phyloP scores from a whole-genome alignment of 2,888 invertebrate species.

The Mythimna loreyi region DNA sequence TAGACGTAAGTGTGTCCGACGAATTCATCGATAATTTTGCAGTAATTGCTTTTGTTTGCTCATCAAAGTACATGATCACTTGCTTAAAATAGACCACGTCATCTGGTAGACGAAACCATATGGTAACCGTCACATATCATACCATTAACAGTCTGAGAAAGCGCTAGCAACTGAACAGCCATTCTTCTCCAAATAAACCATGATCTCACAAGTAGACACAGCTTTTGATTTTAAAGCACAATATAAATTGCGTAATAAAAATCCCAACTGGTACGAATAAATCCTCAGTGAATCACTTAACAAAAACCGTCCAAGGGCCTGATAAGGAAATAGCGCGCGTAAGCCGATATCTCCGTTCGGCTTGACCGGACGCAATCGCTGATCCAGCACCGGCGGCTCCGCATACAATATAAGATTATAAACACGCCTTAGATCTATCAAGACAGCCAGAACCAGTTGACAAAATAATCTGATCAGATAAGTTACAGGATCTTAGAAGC shows the following conservation, averaged over 20 bases:
- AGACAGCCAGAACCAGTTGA: constrained; percentile 11
- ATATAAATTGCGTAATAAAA: constrained; percentile 42
- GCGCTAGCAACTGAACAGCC: not conserved
- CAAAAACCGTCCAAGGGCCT: constrained; percentile 58
- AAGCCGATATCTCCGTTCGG: constrained; percentile 70
- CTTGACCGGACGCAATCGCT: constrained; percentile 61
- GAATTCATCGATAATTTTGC: not conserved
- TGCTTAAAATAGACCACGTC: constrained; percentile 17
- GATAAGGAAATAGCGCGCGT: constrained; percentile 65
- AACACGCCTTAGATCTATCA: constrained; percentile 41
- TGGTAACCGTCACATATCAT: constrained; percentile 25
- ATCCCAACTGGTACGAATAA: constrained; percentile 40
- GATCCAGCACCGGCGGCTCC: constrained; percentile 53
- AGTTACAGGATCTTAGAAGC: not conserved
- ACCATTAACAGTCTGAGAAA: constrained; percentile 13
- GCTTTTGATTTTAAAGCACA: constrained; percentile 14
- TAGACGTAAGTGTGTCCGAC: no score
- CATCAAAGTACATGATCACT: constrained; percentile 8
- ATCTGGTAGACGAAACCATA: constrained; percentile 25
- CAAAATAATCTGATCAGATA: constrained; percentile 5
- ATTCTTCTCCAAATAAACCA: constrained; percentile 17
- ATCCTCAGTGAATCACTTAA: constrained; percentile 46
- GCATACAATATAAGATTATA: constrained; percentile 46
- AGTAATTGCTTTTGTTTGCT: not conserved
- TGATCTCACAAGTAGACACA: constrained; percentile 41